A percentile compares a stretch with the other conserved stretches of the same genome.
phyloP scores from a whole-genome alignment of 92 coral and sea anemone genomes.

The Zoanthus sociatus region DNA sequence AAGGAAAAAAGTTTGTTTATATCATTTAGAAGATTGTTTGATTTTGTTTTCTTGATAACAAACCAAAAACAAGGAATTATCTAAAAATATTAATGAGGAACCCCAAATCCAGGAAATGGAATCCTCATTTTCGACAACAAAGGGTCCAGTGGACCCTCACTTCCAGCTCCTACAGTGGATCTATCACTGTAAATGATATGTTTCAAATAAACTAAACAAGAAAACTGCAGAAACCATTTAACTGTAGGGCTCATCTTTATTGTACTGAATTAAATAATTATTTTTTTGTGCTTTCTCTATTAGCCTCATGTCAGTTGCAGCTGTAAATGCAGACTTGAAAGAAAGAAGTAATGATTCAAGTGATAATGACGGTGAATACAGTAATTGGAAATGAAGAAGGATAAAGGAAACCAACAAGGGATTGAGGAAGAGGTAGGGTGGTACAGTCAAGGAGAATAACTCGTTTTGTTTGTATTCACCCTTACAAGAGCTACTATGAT shows the following conservation, averaged over 20 bases:
- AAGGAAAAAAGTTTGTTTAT: too few species aligned
- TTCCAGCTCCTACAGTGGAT: too few species aligned
- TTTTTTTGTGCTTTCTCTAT: conserved; percentile 13
- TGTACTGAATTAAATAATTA: neutral
- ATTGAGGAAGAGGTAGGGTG: conserved; percentile 33
- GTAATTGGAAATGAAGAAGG: conserved; percentile 27
- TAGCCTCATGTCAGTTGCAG: conserved; percentile 7
- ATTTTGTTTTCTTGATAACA: too few species aligned
- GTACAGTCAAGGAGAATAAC: conserved; percentile 23
- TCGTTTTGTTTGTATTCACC: conserved; percentile 15
- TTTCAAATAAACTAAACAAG: too few species aligned
- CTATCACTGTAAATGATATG: too few species aligned
- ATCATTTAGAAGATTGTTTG: too few species aligned
- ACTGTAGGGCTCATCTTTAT: conserved; percentile 11
- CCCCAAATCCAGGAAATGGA: too few species aligned
- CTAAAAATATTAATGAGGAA: too few species aligned
- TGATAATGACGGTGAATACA: neutral
- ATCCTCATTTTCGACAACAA: too few species aligned
- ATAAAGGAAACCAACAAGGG: conserved; percentile 27
- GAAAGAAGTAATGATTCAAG: conserved; percentile 26
- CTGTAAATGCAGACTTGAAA: conserved; percentile 26
- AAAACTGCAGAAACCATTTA: too few species aligned
- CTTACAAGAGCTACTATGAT: conserved; percentile 1
- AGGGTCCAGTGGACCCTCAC: too few species aligned
- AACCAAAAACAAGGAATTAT: too few species aligned